Percentiles rank a stretch among this genome's conserved stretches.
Conservation (phyloP, 2,797 vertebrate species). For the Tangara arthus region DNA sequence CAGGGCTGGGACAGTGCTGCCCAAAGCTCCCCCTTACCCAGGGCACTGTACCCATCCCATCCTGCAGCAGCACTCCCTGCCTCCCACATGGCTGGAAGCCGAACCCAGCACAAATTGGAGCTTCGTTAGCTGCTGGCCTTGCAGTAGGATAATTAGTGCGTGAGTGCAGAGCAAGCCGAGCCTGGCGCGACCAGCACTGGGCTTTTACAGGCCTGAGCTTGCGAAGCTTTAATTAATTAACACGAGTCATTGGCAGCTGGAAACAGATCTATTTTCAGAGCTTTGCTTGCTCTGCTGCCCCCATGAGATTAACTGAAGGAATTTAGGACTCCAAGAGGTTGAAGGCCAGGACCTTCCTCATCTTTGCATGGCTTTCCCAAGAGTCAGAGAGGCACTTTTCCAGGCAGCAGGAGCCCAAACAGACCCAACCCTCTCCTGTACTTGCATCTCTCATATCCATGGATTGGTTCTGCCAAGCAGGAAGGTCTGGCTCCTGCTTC, state of each 20-base stretch:
- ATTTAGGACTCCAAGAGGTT: background rate
- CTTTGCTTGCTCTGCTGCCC: constrained; percentile 22
- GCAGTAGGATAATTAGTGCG: constrained; percentile 29
- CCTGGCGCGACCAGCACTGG: background rate
- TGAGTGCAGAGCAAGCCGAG: constrained; percentile 27
- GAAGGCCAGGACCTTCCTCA: background rate
- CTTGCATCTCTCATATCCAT: background rate
- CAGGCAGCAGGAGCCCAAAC: background rate
- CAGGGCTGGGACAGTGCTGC: background rate
- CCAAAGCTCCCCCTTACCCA: background rate
- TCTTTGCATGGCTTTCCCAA: background rate
- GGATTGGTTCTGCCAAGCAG: rapidly evolving
- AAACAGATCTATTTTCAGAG: constrained; percentile 48
- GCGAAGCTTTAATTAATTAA: constrained; percentile 48
- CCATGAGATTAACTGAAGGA: constrained; percentile 28
- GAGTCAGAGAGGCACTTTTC: background rate
- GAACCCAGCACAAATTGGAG: background rate
- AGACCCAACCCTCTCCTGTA: rapidly evolving
- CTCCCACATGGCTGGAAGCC: constrained; percentile 13
- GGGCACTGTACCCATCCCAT: rapidly evolving
- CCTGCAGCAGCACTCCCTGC: background rate
- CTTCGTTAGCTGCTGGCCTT: constrained; percentile 21
- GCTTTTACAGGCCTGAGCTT: constrained; percentile 33
- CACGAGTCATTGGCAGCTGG: constrained; percentile 34
- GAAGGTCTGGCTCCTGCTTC: background rate